Evolutionary conservation across 2,113 vertebrate species (phyloP), one percentile per base, ranked within the genome.

Genomic region (Nettapus auritus): DNA sequence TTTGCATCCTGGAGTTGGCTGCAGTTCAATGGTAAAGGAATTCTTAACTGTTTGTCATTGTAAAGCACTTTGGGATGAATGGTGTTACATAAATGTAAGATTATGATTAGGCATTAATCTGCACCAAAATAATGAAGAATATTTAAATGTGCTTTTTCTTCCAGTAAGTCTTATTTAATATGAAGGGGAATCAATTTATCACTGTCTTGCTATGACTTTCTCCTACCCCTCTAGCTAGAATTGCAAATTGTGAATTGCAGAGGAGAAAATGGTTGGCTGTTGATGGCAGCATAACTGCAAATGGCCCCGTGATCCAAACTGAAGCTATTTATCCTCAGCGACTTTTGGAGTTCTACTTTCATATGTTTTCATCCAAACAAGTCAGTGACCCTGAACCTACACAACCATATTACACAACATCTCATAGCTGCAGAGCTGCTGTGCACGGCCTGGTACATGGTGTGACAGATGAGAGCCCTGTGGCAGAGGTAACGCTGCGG

Each of bases 401-500:
- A 48, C 68, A 20, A 3, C 63, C 38, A 19, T 0, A 2, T 91
- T 88, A n/a, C 78, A 44, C 91, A 80, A 88, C 3, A 3, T 1
- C 13, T 4, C 3, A 0, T 0, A 33, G 13, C 40, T 76, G 63
- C 34, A 25, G 46, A 48, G 68, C 80, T 60, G 82, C 80, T 33
- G 90, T 71, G 60, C 34, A 2, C 5, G 33, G 28, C 26, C 26
- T 3, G 31, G 66, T 8, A 5, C 13, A 0, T 2, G 0, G 33
- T 4, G 44, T 40, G 67, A 18, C 57, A 2, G 8, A 14, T 2
- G 70, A 4, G 23, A 3, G 7, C 21, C 56, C 68, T 0, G 50
- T 21, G 66, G 38, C 28, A 55, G 56, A 18, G 2, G 16, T 21
- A 17, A 10, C 3, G 8, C 11, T 16, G 0, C 0, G 67, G 71